These are phyloP conservation scores for Crioceris asparagi DNA, from an alignment of 2,888 invertebrate genomes.

Conservation along the genomic window DNA sequence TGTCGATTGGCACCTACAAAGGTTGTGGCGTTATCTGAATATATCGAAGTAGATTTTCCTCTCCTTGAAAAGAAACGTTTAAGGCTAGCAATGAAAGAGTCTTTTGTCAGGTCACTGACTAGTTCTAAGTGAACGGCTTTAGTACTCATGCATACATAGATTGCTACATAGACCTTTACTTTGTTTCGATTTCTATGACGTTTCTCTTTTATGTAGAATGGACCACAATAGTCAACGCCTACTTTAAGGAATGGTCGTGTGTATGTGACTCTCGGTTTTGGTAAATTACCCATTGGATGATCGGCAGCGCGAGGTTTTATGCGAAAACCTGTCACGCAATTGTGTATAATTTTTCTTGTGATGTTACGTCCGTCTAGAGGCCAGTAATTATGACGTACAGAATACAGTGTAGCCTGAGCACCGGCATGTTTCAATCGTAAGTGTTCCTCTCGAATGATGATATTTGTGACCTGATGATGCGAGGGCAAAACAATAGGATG, in stretches of 20 bases:
- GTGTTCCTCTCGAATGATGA: background rate
- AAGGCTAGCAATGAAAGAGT: background rate
- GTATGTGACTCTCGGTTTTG: background rate
- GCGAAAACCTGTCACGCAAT: background rate
- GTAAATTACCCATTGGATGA: background rate
- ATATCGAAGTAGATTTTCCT: background rate
- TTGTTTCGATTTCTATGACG: background rate
- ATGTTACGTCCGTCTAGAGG: background rate
- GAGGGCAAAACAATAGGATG: background rate
- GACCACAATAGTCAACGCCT: background rate
- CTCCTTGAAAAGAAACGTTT: constrained; percentile 2
- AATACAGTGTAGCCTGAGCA: background rate
- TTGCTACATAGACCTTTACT: background rate
- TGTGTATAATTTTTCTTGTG: background rate
- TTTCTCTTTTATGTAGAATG: background rate
- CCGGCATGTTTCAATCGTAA: background rate
- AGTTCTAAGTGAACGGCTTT: constrained; percentile 3
- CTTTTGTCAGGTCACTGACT: background rate
- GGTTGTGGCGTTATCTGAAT: constrained; percentile 2
- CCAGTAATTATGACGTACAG: background rate
- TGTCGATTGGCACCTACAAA: no score
- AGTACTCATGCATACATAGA: constrained; percentile 3
- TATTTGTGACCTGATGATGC: background rate
- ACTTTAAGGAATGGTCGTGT: background rate
- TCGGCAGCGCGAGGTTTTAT: background rate